Evolutionary conservation across 2,797 vertebrate species (phyloP).

Genomic region (Sarcoramphus papa): DNA sequence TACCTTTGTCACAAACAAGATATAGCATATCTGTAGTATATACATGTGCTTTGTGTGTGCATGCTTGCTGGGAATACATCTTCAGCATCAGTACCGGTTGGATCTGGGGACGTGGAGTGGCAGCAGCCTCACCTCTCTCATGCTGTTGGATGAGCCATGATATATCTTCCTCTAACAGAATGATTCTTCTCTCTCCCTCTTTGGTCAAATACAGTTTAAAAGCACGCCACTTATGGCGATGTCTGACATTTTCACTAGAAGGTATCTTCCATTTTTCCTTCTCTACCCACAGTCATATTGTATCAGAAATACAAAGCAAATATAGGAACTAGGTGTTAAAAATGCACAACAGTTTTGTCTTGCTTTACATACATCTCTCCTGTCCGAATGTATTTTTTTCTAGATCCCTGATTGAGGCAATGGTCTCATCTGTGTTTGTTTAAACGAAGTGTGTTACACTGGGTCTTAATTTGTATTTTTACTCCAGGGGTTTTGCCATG

Average conservation of each 20-base stretch:
- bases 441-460: rapidly evolving
- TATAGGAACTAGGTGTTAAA: not conserved
- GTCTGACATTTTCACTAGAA: not conserved
- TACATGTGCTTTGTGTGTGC: not conserved
- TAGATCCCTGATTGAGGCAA: not conserved
- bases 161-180: not conserved
- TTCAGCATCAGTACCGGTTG: not conserved
- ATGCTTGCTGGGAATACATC: not conserved
- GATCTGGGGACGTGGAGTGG: not conserved
- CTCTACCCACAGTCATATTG: not conserved
- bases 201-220: not conserved
- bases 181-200: not conserved
- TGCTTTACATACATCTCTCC: not conserved
- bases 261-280: not conserved
- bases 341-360: not conserved
- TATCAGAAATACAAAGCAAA: not conserved
- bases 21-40: not conserved
- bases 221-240: not conserved
- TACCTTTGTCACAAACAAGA: not conserved
- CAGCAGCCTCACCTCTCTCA: not conserved
- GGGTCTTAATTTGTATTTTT: not conserved
- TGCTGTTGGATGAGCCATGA: not conserved
- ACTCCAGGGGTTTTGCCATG: not conserved
- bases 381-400: not conserved
- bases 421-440: not conserved